phyloP scores from a whole-genome alignment of 2,888 invertebrate genomes.

The Agrotis ipsilon region DNA sequence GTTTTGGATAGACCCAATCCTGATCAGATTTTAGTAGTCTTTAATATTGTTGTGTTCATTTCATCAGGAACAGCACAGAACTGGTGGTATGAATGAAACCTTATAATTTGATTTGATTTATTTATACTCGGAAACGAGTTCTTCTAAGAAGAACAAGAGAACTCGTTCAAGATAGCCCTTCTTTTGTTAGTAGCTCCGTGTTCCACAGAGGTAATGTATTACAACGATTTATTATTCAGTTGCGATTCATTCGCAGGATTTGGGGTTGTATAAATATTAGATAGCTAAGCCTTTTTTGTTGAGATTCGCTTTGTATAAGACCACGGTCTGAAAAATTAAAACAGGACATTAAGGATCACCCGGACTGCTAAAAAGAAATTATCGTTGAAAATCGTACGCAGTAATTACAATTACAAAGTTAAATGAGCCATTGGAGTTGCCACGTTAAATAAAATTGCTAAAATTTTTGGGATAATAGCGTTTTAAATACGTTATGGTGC shows the following conservation, averaged over 20 bases:
- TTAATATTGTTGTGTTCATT: no score
- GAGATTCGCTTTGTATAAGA: neutral
- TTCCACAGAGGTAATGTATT: neutral
- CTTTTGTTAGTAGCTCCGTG: neutral
- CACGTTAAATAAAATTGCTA: conserved; percentile 33
- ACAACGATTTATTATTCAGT: conserved; percentile 4
- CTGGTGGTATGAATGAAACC: no score
- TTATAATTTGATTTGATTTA: neutral
- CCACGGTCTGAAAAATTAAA: neutral
- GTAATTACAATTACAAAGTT: conserved; percentile 44
- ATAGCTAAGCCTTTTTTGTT: neutral
- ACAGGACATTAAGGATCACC: no score
- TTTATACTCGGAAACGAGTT: neutral
- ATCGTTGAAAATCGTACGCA: no score
- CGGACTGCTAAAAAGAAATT: no score
- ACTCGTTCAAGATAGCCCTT: neutral
- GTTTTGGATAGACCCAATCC: no score
- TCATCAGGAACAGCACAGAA: no score
- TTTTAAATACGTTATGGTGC: neutral
- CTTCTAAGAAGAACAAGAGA: neutral
- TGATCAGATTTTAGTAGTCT: no score
- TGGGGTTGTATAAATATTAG: conserved; percentile 7
- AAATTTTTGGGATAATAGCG: conserved; percentile 12
- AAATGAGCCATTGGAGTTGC: conserved; percentile 41
- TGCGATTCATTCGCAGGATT: conserved; percentile 10